Evolutionary conservation across 2,888 invertebrate species (phyloP), one percentile per base, ranked within the genome.

Genomic region (Drosophila borborema): DNA sequence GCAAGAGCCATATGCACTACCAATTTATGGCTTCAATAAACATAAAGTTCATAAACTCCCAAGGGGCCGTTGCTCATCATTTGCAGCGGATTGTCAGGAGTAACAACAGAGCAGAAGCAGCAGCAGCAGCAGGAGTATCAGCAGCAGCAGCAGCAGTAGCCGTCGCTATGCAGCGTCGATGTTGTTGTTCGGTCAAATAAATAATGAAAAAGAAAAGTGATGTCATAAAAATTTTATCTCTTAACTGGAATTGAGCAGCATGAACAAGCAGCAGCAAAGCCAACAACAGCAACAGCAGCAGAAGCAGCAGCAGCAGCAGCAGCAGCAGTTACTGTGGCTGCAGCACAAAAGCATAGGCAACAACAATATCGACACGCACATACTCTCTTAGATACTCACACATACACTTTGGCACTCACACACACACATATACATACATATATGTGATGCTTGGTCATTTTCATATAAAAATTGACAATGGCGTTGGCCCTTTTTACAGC

Each of bases 21-120:
- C 89, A 89, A 89, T 84, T 84, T 84, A 88, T 89, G 83, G 81
- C 88, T 89, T 89, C 90, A 88, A 88, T 90, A 88, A 88, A 88
- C 89, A 88, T 90, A 88, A 86, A 88, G 84, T 86, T 90, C 83
- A 86, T 86, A 86, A 86, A 90, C 89, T 90, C 90, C 86, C 86
- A 86, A 76, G 86, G 86, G 82, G 68, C 83, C 81, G 77, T 88
- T 80, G 78, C 89, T 88, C 85, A 90, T 88, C 89, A 86, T 89
- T 90, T 86, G 81, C 85, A 79, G 81, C 84, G 83, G 66, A 72
- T 73, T 78, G 77, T 67, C 72, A 71, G 68, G 54, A 49, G 55
- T 34, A 66, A 54, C 66, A 66, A 64, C 66, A 72, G 31, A 72
- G 31, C 75, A 75, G 8, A 66, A 71, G 14, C 62, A 72, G 3